Evolutionary conservation across 2,888 invertebrate genomes (phyloP).

Genomic region (Cynaeus angustus): DNA sequence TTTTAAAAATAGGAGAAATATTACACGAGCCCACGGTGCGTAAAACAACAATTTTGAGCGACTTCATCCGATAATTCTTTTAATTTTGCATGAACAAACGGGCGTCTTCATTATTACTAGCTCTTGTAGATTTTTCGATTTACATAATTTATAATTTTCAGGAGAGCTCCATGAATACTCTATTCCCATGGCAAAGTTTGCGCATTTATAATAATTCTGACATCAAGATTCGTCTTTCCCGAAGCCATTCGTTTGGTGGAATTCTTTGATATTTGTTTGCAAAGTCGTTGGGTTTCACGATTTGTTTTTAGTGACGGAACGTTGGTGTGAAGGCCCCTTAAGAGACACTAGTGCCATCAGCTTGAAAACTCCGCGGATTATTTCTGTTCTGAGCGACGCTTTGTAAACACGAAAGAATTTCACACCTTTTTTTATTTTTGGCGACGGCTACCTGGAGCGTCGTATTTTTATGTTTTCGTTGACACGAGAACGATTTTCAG

Average conservation of each 20-base stretch:
- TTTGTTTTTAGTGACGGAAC: slow-evolving; percentile 13
- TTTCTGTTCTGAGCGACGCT: slow-evolving; percentile 36
- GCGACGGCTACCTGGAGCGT: slow-evolving; percentile 43
- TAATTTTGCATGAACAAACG: background rate
- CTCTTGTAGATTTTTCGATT: background rate
- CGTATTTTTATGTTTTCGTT: slow-evolving; percentile 46
- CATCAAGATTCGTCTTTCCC: slow-evolving; percentile 2
- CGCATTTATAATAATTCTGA: slow-evolving; percentile 19
- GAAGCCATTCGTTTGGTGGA: slow-evolving; percentile 1
- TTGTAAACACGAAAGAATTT: slow-evolving; percentile 49
- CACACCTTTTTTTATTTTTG: slow-evolving; percentile 46
- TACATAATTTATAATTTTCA: background rate
- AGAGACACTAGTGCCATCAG: slow-evolving; percentile 23
- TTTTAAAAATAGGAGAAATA: slow-evolving; percentile 28
- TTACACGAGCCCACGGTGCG: background rate
- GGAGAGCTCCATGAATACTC: background rate
- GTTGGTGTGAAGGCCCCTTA: slow-evolving; percentile 27
- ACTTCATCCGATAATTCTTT: background rate
- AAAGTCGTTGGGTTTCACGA: slow-evolving; percentile 11
- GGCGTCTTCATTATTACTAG: background rate
- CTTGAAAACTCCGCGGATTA: slow-evolving; percentile 35
- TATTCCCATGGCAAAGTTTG: background rate
- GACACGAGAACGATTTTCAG: slow-evolving; percentile 37
- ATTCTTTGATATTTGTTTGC: slow-evolving; percentile 18
- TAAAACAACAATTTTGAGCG: background rate